These are phyloP conservation scores for Eurosta solidaginis DNA, from an alignment of 1,140 invertebrate species.

Conservation along the genomic window DNA sequence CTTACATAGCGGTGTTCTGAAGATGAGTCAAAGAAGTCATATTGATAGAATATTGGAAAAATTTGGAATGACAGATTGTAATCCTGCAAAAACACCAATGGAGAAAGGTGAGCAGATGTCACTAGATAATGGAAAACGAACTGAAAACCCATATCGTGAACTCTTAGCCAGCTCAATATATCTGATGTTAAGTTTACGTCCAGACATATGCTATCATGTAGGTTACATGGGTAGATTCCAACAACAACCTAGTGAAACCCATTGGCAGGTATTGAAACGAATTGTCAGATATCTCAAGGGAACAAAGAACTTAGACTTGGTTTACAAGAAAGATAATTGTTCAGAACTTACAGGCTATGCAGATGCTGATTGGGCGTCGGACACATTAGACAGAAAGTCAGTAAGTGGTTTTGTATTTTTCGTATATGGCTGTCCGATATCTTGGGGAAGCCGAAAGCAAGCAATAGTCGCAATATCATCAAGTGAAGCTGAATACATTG, in stretches of 20 bases:
- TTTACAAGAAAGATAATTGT: background rate
- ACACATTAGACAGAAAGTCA: background rate
- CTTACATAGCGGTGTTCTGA: too few relatives aligned
- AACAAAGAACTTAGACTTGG: background rate
- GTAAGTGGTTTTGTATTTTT: background rate
- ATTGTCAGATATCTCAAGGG: background rate
- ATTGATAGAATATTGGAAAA: background rate
- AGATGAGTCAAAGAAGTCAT: too few relatives aligned
- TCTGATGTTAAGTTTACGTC: background rate
- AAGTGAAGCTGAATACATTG: slow-evolving; percentile 53
- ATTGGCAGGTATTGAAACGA: background rate
- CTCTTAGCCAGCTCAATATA: background rate
- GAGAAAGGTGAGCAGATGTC: background rate
- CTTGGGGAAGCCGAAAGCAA: background rate
- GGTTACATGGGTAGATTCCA: background rate
- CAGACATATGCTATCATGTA: background rate
- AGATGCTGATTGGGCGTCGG: background rate
- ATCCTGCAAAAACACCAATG: background rate
- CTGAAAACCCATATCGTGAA: background rate
- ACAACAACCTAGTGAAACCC: background rate
- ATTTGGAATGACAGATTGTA: slow-evolving; percentile 1
- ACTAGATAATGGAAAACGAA: background rate
- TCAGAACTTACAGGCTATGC: background rate
- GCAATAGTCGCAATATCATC: slow-evolving; percentile 26
- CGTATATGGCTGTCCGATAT: background rate